Evolutionary conservation across 2,113 vertebrate genomes (phyloP), one percentile per base, ranked within the genome.

Genomic region (Columbina picui): DNA sequence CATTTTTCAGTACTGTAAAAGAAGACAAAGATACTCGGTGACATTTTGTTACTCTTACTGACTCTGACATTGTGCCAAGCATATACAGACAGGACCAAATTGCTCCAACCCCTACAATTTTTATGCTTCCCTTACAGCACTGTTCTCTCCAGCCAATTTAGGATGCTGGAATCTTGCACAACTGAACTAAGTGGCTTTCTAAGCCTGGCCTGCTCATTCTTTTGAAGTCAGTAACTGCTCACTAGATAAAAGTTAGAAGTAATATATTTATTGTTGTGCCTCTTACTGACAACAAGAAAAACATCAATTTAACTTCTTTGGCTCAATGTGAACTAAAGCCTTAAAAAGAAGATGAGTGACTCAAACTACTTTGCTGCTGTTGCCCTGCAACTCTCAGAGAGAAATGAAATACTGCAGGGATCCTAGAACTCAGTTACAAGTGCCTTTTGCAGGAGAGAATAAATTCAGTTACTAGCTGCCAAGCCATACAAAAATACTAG

Each of bases 271-370:
- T 87, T 52, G 94, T 89, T 96, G 81, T 96, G 85, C 89, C 65
- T 95, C 83, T 95, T 96, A 82, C 74, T 90, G 96, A 96, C 96
- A 97, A 97, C 49, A 95, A 96, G 80, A 92, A 88, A 97, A 85
- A 77, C 76, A 96, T 93, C 96, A 96, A 96, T 96, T 97, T 97
- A 95, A 78, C 87, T 94, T 94, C 38, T 96, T 81, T 94, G 84
- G 43, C 79, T 96, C 91, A 94, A 94, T 87, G 89, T 93, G 91
- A 95, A 92, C 81, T 94, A 94, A 94, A 74, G 21, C 27, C 85
- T 94, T 96, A 74, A 93, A 96, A 97, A 96, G 50, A 69, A 94
- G 88, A 93, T 68, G 73, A 95, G 86, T 92, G 68, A 94, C 57
- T 94, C 50, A 86, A 89, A 84, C 43, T 94, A 73, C 87, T 96